Conservation (phyloP, 2,113 vertebrate species). For the Eurypyga helias region DNA sequence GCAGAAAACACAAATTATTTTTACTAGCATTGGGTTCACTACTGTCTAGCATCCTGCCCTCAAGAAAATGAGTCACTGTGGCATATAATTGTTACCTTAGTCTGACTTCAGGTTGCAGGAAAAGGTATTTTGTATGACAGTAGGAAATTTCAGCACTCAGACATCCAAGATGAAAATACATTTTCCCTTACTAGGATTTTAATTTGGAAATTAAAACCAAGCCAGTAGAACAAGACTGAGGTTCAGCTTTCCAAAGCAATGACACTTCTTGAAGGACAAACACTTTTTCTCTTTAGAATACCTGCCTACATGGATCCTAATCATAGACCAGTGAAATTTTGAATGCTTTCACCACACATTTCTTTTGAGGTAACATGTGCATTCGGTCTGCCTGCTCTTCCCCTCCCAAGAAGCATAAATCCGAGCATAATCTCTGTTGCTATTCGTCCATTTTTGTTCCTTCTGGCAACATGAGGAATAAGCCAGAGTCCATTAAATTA, state of each 20-base stretch:
- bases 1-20: not conserved
- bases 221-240: not conserved
- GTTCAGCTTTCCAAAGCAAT: not conserved
- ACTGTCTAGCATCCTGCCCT: not conserved
- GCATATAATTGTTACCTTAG: not conserved
- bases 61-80: not conserved
- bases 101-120: not conserved
- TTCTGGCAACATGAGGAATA: not conserved
- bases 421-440: not conserved
- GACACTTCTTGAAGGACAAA: not conserved
- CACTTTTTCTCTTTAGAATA: not conserved
- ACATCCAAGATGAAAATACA: not conserved
- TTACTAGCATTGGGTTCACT: not conserved
- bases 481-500: not conserved
- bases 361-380: not conserved
- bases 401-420: not conserved
- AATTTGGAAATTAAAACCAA: not conserved
- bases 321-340: not conserved
- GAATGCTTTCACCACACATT: not conserved
- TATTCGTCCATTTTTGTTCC: not conserved
- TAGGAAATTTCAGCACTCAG: not conserved
- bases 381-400: not conserved
- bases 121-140: not conserved
- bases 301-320: not conserved
- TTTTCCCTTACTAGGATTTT: not conserved